A percentile compares a stretch with the other conserved stretches of the same genome.
Conservation (phyloP, 2,888 invertebrate genomes). For the Athetis lepigone region DNA sequence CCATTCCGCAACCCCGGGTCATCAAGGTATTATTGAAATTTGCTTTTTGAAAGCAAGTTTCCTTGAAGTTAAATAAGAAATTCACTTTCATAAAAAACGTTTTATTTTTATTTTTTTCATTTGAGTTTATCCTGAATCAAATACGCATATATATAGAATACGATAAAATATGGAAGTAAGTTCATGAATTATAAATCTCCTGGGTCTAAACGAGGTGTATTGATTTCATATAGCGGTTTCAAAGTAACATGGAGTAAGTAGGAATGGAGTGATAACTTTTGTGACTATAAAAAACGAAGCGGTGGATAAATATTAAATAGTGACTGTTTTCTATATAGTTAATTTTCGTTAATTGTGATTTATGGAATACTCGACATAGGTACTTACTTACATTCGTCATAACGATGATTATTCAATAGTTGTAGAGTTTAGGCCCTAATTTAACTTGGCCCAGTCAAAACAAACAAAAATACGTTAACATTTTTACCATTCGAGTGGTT, state of each 20-base stretch:
- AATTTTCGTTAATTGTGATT: too few relatives aligned
- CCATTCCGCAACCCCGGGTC: too few relatives aligned
- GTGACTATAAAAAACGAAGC: not conserved
- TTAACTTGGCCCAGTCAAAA: too few relatives aligned
- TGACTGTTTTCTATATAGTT: too few relatives aligned
- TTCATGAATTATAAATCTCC: conserved; percentile 51
- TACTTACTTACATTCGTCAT: too few relatives aligned
- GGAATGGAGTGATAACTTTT: conserved; percentile 18
- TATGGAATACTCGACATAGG: too few relatives aligned
- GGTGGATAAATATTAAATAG: not conserved
- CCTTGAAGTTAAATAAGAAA: conserved; percentile 9
- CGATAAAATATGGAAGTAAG: conserved; percentile 35
- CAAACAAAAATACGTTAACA: too few relatives aligned
- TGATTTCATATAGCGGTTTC: conserved; percentile 30
- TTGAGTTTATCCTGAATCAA: conserved; percentile 36
- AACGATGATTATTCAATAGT: too few relatives aligned
- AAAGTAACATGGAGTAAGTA: conserved; percentile 3
- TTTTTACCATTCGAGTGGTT: too few relatives aligned
- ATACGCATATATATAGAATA: conserved; percentile 33
- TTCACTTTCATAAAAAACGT: conserved; percentile 15
- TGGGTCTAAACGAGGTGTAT: conserved; percentile 44
- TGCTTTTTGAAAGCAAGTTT: not conserved
- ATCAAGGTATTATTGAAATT: too few relatives aligned
- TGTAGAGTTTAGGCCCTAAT: too few relatives aligned
- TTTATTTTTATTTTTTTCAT: conserved; percentile 18